Base-by-base conservation (phyloP, 2,888 invertebrate genomes). In the Phrixothrix hirtus region DNA sequence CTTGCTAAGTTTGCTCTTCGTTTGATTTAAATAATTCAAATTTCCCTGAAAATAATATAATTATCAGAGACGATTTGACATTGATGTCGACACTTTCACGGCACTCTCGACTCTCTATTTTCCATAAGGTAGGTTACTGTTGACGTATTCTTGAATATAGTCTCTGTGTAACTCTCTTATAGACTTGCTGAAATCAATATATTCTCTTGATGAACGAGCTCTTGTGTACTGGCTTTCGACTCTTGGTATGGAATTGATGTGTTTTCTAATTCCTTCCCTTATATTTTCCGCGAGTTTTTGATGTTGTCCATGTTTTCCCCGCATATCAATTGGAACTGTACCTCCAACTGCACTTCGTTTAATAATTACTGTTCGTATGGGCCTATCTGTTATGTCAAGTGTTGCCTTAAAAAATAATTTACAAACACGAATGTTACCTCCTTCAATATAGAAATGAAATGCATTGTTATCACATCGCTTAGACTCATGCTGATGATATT, bases 161-260 rank as follows among this genome's bases (percentile, higher is more conserved):
- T n/a, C n/a, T n/a, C n/a, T n/a, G n/a, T n/a, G n/a, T n/a, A n/a
- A n/a, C n/a, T n/a, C n/a, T n/a, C n/a, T n/a, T n/a, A n/a, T n/a
- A n/a, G n/a, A n/a, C n/a, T n/a, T n/a, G n/a, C n/a, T n/a, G n/a
- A n/a, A n/a, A n/a, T n/a, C n/a, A n/a, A n/a, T n/a, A n/a, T n/a
- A n/a, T n/a, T n/a, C n/a, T n/a, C n/a, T n/a, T n/a, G n/a, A n/a
- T n/a, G n/a, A n/a, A n/a, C n/a, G n/a, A n/a, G n/a, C n/a, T n/a
- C n/a, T n/a, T n/a, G n/a, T n/a, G n/a, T n/a, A n/a, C n/a, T 66
- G 65, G 30, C 62, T 62, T 44, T 65, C 64, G 31, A 66, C 63
- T 26, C 62, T 38, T 13, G 65, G 62, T 17, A 66, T 65, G 13
- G 59, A 52, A 47, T 65, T 55, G 26, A 66, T 64, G 46, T 63